Percentiles rank a stretch among this genome's conserved stretches.
Evolutionary conservation across 1,140 invertebrate genomes (phyloP).

Genomic region (Drosophila nannoptera): DNA sequence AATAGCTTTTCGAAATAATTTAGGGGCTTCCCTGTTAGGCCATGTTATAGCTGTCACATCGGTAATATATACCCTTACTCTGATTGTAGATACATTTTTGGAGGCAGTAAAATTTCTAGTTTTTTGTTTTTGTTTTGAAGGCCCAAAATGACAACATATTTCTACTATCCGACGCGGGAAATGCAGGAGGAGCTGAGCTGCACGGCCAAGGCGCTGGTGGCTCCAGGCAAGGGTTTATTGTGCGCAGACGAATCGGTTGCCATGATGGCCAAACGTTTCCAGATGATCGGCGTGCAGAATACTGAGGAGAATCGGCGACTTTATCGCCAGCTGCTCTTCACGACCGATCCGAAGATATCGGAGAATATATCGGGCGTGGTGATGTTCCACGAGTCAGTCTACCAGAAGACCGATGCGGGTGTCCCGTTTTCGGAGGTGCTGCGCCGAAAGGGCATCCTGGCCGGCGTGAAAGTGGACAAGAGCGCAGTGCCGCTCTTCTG

Average conservation of each 20-base stretch:
- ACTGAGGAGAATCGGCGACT: slow-evolving; percentile 92
- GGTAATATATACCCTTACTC: not conserved
- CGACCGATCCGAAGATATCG: slow-evolving; percentile 85
- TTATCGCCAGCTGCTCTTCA: slow-evolving; percentile 94
- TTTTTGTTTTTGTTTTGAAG: not conserved
- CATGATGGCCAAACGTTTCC: slow-evolving; percentile 91
- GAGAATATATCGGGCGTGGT: slow-evolving; percentile 94
- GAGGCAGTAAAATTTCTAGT: not conserved
- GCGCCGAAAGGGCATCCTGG: slow-evolving; percentile 90
- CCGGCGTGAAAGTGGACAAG: slow-evolving; percentile 95
- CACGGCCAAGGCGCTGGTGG: slow-evolving; percentile 93
- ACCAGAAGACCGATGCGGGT: slow-evolving; percentile 94
- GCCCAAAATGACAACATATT: slow-evolving; percentile 86
- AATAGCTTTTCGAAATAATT: too few species aligned
- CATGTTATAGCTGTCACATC: not conserved
- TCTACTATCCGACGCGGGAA: slow-evolving; percentile 89
- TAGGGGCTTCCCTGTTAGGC: too few species aligned
- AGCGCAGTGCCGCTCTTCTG: slow-evolving; percentile 93
- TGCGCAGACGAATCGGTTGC: slow-evolving; percentile 91
- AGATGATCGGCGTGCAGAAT: slow-evolving; percentile 85
- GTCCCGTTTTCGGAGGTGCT: slow-evolving; percentile 89
- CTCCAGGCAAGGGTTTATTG: slow-evolving; percentile 93
- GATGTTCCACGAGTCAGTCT: slow-evolving; percentile 97
- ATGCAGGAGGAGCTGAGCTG: slow-evolving; percentile 92
- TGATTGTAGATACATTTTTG: too few species aligned